Conservation (phyloP, 2,888 invertebrate species). For the Antitype chi region DNA sequence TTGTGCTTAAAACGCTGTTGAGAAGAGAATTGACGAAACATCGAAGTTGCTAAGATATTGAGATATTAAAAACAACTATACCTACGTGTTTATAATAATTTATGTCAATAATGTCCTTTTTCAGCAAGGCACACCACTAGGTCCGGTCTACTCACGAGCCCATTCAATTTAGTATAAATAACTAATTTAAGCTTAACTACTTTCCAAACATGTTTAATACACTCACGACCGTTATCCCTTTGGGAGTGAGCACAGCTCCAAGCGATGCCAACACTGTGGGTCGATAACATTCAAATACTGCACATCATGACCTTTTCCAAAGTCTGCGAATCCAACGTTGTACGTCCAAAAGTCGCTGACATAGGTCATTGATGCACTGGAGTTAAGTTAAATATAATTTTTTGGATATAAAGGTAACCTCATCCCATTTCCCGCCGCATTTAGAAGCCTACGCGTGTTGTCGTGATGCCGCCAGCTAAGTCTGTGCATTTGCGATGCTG, state of each 20-base stretch:
- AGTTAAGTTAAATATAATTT: constrained; percentile 12
- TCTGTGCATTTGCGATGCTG: constrained; percentile 44
- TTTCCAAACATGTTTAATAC: constrained; percentile 26
- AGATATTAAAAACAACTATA: constrained; percentile 49
- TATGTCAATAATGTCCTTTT: constrained; percentile 46
- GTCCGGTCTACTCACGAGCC: constrained; percentile 51
- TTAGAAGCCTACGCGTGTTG: constrained; percentile 41
- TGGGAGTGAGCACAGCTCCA: constrained; percentile 61
- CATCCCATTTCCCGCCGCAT: constrained; percentile 56
- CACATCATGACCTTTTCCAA: constrained; percentile 8
- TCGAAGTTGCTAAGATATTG: constrained; percentile 35
- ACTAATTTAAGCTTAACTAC: constrained; percentile 58
- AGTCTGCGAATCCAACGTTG: constrained; percentile 24
- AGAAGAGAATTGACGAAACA: constrained; percentile 42
- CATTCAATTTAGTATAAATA: constrained; percentile 42
- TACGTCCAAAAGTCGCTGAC: constrained; percentile 8
- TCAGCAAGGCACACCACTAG: constrained; percentile 62
- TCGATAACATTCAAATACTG: constrained; percentile 24
- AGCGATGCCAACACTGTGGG: constrained; percentile 55
- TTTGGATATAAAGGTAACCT: constrained; percentile 24
- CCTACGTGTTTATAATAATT: constrained; percentile 31
- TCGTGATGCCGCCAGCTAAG: constrained; percentile 35
- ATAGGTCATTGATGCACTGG: not conserved
- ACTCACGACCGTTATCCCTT: constrained; percentile 60
- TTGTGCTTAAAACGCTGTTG: constrained; percentile 62